These are phyloP conservation scores for Eumerus sabulonum DNA, from an alignment of 2,888 invertebrate species.

Conservation along the genomic window DNA sequence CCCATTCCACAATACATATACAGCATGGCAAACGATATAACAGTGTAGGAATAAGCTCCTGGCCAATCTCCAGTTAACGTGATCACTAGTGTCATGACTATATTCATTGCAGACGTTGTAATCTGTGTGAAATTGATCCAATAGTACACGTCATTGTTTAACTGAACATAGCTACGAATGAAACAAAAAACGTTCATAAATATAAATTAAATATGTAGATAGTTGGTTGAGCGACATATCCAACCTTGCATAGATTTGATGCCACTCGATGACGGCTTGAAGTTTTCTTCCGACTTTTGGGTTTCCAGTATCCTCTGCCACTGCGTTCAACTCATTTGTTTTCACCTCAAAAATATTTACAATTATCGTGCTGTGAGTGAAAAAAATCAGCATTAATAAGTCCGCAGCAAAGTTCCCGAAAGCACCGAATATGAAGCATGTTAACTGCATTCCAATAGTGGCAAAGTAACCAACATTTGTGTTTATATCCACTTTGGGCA, in stretches of 20 bases:
- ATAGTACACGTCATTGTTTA: background rate
- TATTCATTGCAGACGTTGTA: constrained; percentile 39
- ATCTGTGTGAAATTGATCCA: constrained; percentile 57
- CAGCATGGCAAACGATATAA: constrained; percentile 32
- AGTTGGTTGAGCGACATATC: background rate
- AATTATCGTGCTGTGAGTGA: constrained; percentile 52
- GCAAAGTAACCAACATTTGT: constrained; percentile 53
- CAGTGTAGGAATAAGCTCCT: constrained; percentile 43
- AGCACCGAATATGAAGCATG: constrained; percentile 51
- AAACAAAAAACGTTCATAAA: background rate
- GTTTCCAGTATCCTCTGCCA: background rate
- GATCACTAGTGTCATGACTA: constrained; percentile 48
- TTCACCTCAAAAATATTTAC: constrained; percentile 58
- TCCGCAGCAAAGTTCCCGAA: constrained; percentile 68
- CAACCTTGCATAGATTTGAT: constrained; percentile 60
- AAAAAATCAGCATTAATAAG: constrained; percentile 47
- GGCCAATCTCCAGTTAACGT: constrained; percentile 58
- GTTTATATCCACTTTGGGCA: constrained; percentile 60
- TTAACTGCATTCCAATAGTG: constrained; percentile 53
- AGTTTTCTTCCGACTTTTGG: constrained; percentile 9
- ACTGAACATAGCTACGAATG: constrained; percentile 21
- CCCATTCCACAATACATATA: constrained; percentile 62
- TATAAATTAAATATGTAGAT: background rate
- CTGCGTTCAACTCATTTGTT: constrained; percentile 44
- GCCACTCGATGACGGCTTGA: constrained; percentile 60